Conservation (phyloP, 2,888 invertebrate species). For the Atethmia centrago region DNA sequence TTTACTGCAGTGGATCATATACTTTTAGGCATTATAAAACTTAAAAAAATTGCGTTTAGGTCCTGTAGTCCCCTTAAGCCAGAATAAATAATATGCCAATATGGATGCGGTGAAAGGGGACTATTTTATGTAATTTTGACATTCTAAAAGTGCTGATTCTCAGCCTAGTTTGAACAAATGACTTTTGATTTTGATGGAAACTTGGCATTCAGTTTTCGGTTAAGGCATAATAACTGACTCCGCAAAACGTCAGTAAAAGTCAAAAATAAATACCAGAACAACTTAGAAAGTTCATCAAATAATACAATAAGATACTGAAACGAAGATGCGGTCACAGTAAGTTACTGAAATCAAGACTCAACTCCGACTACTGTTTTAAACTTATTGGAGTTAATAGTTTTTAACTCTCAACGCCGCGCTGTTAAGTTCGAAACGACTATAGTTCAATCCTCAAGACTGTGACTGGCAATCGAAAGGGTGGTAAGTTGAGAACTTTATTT, state of each 20-base stretch:
- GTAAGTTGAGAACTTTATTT: neutral
- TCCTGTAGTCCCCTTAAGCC: no score
- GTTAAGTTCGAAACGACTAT: constrained; percentile 12
- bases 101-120: no score
- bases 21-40: no score
- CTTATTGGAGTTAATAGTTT: constrained; percentile 37
- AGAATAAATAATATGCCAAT: neutral
- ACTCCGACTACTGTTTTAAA: constrained; percentile 3
- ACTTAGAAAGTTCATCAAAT: neutral
- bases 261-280: neutral
- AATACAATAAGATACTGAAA: constrained; percentile 10
- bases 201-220: neutral
- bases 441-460: neutral
- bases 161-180: no score
- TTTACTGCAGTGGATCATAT: no score
- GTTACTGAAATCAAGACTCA: constrained; percentile 16
- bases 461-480: neutral
- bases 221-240: neutral
- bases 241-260: no score
- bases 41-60: no score
- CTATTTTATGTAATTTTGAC: no score
- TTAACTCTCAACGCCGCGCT: constrained; percentile 5
- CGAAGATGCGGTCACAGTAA: constrained; percentile 1
- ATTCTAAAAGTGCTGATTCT: no score
- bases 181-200: no score